Evolutionary conservation across 2,797 vertebrate genomes (phyloP).

Genomic region (Muscicapa striata): DNA sequence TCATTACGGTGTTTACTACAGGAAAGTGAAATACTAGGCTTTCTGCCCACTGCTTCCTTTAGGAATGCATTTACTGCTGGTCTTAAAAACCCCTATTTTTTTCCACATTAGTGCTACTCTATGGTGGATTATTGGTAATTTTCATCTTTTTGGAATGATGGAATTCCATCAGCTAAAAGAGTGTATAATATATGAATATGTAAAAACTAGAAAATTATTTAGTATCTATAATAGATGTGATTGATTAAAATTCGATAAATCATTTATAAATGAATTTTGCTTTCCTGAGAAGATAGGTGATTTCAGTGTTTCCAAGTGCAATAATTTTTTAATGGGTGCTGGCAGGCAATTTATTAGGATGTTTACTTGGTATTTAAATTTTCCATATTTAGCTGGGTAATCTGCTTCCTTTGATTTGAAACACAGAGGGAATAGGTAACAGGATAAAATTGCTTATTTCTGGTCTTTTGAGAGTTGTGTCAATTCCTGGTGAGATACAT

Average conservation of each 20-base stretch:
- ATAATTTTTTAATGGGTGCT: neutral
- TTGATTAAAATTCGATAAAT: neutral
- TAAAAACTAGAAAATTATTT: neutral
- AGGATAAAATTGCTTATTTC: neutral
- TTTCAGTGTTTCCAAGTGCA: neutral
- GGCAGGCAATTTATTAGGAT: slow-evolving; percentile 2
- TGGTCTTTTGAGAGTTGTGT: neutral
- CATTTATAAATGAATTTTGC: neutral
- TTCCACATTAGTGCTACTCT: neutral
- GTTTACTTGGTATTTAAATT: neutral
- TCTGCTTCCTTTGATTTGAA: neutral
- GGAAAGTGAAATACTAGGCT: neutral
- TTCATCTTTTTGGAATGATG: neutral
- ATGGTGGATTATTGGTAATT: neutral
- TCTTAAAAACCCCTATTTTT: neutral
- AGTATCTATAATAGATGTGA: neutral
- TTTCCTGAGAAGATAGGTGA: neutral
- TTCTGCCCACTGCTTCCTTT: neutral
- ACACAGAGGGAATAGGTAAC: neutral
- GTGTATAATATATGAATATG: neutral
- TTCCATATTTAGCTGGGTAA: neutral
- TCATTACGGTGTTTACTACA: slow-evolving; percentile 15
- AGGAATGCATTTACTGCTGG: neutral
- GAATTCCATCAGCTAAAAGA: neutral
- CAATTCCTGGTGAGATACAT: neutral